Evolutionary conservation across 2,888 invertebrate species (phyloP).

Genomic region (Pseudanteris insignis): DNA sequence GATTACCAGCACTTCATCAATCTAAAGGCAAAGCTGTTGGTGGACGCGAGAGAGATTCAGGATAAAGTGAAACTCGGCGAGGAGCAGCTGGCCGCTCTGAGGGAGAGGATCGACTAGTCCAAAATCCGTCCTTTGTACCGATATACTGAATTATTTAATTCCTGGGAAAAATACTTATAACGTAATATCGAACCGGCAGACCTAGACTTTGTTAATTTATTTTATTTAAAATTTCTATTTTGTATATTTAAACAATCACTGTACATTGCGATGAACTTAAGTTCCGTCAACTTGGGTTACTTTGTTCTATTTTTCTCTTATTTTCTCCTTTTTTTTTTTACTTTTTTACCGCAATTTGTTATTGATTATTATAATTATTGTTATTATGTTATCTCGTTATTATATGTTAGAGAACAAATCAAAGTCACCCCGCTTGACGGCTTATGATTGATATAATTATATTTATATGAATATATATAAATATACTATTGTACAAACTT

Average conservation of each 20-base stretch:
- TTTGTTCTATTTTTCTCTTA: slow-evolving; percentile 2
- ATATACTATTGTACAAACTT: too few species aligned
- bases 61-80: slow-evolving; percentile 85
- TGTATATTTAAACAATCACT: slow-evolving; percentile 7
- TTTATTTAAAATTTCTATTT: slow-evolving; percentile 15
- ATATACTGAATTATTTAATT: not conserved
- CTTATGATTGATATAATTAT: too few species aligned
- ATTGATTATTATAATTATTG: too few species aligned
- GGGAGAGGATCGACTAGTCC: slow-evolving; percentile 69
- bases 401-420: not conserved
- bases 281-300: slow-evolving; percentile 6
- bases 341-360: too few species aligned
- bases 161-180: slow-evolving; percentile 16
- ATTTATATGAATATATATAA: too few species aligned
- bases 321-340: not conserved
- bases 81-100: slow-evolving; percentile 79
- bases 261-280: slow-evolving; percentile 9
- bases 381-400: too few species aligned
- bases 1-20: slow-evolving; percentile 87
- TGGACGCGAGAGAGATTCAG: slow-evolving; percentile 82
- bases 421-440: slow-evolving; percentile 6
- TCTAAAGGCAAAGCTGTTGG: slow-evolving; percentile 86
- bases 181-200: slow-evolving; percentile 7
- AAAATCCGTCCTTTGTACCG: slow-evolving; percentile 18
- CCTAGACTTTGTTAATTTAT: slow-evolving; percentile 10